Percentiles rank a stretch among this genome's conserved stretches.
phyloP scores from a whole-genome alignment of 2,888 invertebrate species.

The Nemoura dubitans region DNA sequence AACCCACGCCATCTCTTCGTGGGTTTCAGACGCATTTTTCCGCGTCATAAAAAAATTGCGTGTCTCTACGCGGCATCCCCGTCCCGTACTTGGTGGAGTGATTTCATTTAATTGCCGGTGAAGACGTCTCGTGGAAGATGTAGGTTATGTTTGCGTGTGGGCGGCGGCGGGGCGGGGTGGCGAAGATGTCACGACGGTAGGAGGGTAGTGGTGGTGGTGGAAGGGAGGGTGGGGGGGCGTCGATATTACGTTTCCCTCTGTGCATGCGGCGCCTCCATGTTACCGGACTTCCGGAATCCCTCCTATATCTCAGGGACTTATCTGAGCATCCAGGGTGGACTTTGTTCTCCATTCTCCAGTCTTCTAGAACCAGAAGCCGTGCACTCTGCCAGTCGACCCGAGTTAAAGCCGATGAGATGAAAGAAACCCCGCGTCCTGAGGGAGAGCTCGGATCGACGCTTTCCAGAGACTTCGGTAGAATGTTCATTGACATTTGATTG shows the following conservation, averaged over 20 bases:
- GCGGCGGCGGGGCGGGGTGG: neutral
- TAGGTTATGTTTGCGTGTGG: slow-evolving; percentile 12
- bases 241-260: slow-evolving; percentile 2
- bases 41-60: slow-evolving; percentile 45
- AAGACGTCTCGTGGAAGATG: neutral
- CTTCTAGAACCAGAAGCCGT: neutral
- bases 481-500: neutral
- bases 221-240: neutral
- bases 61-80: neutral
- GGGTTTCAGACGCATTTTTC: slow-evolving; percentile 51
- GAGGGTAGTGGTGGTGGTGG: slow-evolving; percentile 29
- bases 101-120: neutral
- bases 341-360: neutral
- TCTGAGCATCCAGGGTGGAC: neutral
- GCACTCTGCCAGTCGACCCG: neutral
- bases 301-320: neutral
- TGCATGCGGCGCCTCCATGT: neutral
- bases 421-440: neutral
- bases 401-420: neutral
- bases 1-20: neutral
- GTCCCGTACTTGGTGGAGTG: neutral
- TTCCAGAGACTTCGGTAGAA: neutral
- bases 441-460: neutral
- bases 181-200: slow-evolving; percentile 16
- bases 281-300: neutral